A percentile compares a stretch with the other conserved stretches of the same genome.
Conservation (phyloP, 2,113 vertebrate species). For the Nerophis ophidion region DNA sequence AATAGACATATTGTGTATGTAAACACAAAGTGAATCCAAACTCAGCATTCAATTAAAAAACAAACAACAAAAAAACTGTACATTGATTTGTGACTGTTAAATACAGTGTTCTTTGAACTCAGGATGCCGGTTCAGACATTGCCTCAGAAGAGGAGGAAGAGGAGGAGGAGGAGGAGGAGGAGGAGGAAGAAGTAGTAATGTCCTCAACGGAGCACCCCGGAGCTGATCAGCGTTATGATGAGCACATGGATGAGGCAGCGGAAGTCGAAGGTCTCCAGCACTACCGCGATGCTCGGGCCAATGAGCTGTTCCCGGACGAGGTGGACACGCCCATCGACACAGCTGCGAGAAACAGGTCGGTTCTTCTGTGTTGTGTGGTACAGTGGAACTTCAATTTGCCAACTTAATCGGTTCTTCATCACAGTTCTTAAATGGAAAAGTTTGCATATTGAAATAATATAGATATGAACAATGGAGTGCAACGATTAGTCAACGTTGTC, state of each 20-base stretch:
- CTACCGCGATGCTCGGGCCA: conserved; percentile 85
- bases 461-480: too few species aligned
- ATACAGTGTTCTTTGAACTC: conserved; percentile 7
- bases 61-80: too few species aligned
- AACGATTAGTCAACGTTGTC: too few species aligned
- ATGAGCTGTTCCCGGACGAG: conserved; percentile 95
- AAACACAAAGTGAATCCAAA: too few species aligned
- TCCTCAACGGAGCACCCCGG: conserved; percentile 63
- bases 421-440: too few species aligned
- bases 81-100: too few species aligned
- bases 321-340: conserved; percentile 86
- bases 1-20: too few species aligned
- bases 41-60: too few species aligned
- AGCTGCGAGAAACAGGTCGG: conserved; percentile 80
- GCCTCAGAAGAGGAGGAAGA: conserved; percentile 63
- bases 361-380: background rate
- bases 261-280: conserved; percentile 82
- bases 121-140: conserved; percentile 54
- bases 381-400: too few species aligned
- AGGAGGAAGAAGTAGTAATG: conserved; percentile 80
- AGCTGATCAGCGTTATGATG: conserved; percentile 80
- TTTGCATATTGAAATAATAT: too few species aligned
- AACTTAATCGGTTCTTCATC: too few species aligned
- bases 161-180: conserved; percentile 59
- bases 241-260: conserved; percentile 79